Conservation (phyloP, 2,797 vertebrate species). For the Melanotaenia nigrans region DNA sequence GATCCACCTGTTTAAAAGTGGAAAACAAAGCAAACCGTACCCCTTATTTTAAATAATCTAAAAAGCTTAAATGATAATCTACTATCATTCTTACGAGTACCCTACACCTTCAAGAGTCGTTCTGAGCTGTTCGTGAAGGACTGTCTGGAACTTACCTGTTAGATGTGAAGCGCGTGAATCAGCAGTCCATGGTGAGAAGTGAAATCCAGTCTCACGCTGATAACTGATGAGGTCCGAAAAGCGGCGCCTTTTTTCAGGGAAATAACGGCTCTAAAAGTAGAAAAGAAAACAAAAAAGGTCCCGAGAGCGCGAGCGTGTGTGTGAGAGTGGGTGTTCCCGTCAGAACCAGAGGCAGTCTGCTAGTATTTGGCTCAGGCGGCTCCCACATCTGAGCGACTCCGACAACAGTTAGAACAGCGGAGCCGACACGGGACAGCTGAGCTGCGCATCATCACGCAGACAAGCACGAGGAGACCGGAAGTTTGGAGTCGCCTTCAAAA, state of each 20-base stretch:
- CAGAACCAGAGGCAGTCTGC: not conserved
- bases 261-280: not conserved
- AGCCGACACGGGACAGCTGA: not conserved
- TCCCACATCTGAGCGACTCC: constrained; percentile 19
- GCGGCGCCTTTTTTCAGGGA: not conserved
- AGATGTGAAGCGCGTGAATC: constrained; percentile 21
- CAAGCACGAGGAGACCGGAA: constrained; percentile 20
- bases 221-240: constrained; percentile 24
- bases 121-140: not conserved
- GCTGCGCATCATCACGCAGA: not conserved
- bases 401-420: not conserved
- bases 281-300: not conserved
- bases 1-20: not conserved
- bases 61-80: not conserved
- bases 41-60: not conserved
- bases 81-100: not conserved
- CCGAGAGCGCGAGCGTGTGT: not conserved
- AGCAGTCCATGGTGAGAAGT: constrained; percentile 37
- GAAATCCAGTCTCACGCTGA: constrained; percentile 24
- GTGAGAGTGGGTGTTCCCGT: constrained; percentile 3
- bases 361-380: constrained; percentile 14
- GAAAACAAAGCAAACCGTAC: not conserved
- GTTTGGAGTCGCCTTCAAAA: constrained; percentile 23
- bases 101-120: too few relatives aligned
- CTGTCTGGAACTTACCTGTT: constrained; percentile 51